Percentiles rank a stretch among this genome's conserved stretches.
Evolutionary conservation across 2,888 invertebrate genomes (phyloP).

Genomic region (Punctoribates punctum): DNA sequence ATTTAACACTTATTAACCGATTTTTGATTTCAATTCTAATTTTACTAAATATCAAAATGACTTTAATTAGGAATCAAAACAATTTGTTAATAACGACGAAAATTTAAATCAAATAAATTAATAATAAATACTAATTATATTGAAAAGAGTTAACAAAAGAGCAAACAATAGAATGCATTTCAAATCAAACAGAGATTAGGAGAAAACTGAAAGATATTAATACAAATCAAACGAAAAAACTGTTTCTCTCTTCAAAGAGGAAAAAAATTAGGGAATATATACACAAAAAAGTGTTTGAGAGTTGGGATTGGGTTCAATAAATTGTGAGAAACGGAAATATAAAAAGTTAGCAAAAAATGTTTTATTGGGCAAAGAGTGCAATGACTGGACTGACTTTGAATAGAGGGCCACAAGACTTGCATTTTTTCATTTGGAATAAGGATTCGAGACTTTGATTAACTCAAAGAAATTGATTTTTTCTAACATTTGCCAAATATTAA

Average conservation of each 20-base stretch:
- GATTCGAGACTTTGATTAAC: not conserved
- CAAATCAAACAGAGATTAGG: not conserved
- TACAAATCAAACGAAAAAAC: not conserved
- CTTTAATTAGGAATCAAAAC: too few species aligned
- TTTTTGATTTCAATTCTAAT: too few species aligned
- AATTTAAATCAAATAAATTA: too few species aligned
- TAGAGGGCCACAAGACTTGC: not conserved
- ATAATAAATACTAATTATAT: too few species aligned
- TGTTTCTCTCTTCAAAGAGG: not conserved
- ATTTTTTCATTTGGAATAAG: not conserved
- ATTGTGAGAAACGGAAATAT: slow-evolving; percentile 26
- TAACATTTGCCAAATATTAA: not conserved
- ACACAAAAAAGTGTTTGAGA: not conserved
- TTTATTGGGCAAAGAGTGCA: slow-evolving; percentile 13
- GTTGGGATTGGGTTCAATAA: slow-evolving; percentile 31
- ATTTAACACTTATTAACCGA: too few species aligned
- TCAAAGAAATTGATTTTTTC: slow-evolving; percentile 10
- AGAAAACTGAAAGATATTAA: not conserved
- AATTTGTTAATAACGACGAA: too few species aligned
- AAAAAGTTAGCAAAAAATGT: slow-evolving; percentile 26
- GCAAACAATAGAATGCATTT: not conserved
- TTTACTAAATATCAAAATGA: too few species aligned
- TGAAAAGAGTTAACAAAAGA: not conserved
- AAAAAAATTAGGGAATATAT: not conserved
- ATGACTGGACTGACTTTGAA: slow-evolving; percentile 10